Base-by-base conservation (phyloP, 1,140 invertebrate genomes). In the Apocrypta bakeri region DNA sequence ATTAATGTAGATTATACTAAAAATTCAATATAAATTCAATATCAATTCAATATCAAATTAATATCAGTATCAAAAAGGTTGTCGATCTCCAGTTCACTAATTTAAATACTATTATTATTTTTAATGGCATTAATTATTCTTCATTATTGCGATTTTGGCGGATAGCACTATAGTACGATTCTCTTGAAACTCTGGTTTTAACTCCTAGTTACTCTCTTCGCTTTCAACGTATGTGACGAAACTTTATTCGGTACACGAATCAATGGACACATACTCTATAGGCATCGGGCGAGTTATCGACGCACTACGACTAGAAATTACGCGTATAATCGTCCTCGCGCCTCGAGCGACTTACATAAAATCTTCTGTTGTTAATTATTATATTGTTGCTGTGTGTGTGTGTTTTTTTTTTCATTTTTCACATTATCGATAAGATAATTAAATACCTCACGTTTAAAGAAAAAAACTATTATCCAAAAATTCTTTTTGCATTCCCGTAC, bases 271-370 rank as follows among this genome's bases (percentile, higher is more conserved):
- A 64, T 64, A 78, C 37, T 77, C 72, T 42, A 56, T 83, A 83
- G 82, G 77, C 82, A 83, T 83, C 82, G 63, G 81, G 42, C 68
- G 75, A 79, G 68, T 56, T 79, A 81, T 75, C 80, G 79, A 84
- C 79, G 79, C 75, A 79, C 75, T 76, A 71, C 68, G 79, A 84
- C 83, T 81, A 85, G 81, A 82, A 82, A 84, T 83, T 24, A 75
- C 63, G 77, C 69, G 80, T 75, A 29, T 79, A 68, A 79, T 78
- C 79, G 72, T 81, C 61, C 66, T 81, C 71, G 73, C 82, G 68
- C 77, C 31, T 83, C 68, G 68, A 81, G 78, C 78, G 56, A 85
- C 83, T 85, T 83, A 85, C 72, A 84, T 72, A 73, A 79, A 78
- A 84, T 63, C 76, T 71, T 75, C 63, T 40, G 42, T 83, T 75